A percentile compares a stretch with the other conserved stretches of the same genome.
Evolutionary conservation across 2,888 invertebrate species (phyloP).

Genomic region (Coelinius sp.): DNA sequence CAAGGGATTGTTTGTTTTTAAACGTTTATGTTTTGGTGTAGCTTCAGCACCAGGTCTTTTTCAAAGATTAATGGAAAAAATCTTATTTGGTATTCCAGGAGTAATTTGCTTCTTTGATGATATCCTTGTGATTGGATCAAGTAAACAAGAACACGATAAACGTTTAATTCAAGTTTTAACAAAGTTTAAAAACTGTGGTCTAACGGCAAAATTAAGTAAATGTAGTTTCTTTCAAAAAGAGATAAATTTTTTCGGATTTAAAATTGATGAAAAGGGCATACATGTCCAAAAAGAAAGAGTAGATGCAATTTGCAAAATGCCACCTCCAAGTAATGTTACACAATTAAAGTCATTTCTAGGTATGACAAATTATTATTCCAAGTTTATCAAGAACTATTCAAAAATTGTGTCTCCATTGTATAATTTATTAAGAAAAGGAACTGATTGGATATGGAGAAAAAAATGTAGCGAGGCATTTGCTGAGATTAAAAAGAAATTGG

Average conservation of each 20-base stretch:
- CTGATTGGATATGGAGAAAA: neutral
- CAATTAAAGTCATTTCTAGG: conserved; percentile 32
- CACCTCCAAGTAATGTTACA: conserved; percentile 15
- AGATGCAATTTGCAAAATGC: conserved; percentile 9
- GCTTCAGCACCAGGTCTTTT: conserved; percentile 21
- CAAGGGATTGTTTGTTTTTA: conserved; percentile 53
- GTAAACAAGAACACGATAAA: neutral
- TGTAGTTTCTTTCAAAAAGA: conserved; percentile 13
- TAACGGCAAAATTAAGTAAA: conserved; percentile 25
- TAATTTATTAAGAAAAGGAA: conserved; percentile 12
- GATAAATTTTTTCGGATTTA: conserved; percentile 28
- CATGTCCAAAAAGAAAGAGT: conserved; percentile 25
- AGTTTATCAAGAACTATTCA: conserved; percentile 11
- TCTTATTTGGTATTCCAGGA: conserved; percentile 14
- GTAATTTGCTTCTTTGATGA: conserved; percentile 32
- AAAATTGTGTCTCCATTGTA: neutral
- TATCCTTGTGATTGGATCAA: conserved; percentile 23
- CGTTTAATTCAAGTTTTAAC: conserved; percentile 8
- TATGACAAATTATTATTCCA: conserved; percentile 16
- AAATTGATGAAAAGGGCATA: conserved; percentile 51
- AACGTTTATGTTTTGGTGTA: conserved; percentile 22
- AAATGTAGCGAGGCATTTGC: neutral
- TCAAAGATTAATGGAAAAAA: conserved; percentile 15
- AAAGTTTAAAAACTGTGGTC: conserved; percentile 14
- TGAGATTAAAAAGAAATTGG: neutral